These are phyloP conservation scores for Lasius fuliginosus DNA, from an alignment of 2,888 invertebrate genomes.

Conservation along the genomic window DNA sequence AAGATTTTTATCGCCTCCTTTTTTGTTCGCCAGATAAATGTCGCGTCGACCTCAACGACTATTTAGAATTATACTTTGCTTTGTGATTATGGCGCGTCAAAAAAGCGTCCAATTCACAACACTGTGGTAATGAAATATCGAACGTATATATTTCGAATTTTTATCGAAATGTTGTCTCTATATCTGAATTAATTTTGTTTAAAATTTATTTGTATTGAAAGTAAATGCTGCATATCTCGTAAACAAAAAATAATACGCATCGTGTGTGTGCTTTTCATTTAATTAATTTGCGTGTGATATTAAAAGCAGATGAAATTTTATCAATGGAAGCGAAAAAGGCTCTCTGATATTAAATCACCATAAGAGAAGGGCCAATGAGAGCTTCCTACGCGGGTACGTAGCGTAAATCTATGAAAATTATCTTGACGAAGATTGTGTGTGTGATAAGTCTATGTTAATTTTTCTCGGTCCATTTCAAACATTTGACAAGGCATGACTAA, in stretches of 20 bases:
- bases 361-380: not conserved
- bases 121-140: constrained; percentile 1
- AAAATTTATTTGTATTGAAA: constrained; percentile 34
- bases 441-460: not conserved
- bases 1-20: constrained; percentile 20
- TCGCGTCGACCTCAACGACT: constrained; percentile 20
- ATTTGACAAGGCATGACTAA: not conserved
- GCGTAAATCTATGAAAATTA: constrained; percentile 8
- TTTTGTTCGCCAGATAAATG: constrained; percentile 41
- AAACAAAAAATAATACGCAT: constrained; percentile 34
- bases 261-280: constrained; percentile 31
- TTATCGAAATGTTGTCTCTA: constrained; percentile 25
- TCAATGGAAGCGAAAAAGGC: constrained; percentile 1
- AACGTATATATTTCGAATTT: constrained; percentile 13
- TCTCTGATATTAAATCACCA: constrained; percentile 15
- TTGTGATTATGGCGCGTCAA: not conserved
- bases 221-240: constrained; percentile 37
- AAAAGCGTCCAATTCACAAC: not conserved
- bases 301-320: constrained; percentile 38
- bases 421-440: not conserved
- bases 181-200: constrained; percentile 44
- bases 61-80: constrained; percentile 43
- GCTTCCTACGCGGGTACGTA: not conserved
- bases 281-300: constrained; percentile 45
- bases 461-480: not conserved